Percentiles rank a stretch among this genome's conserved stretches.
phyloP scores from a whole-genome alignment of 1,140 invertebrate genomes.

The Nasonia longicornis region DNA sequence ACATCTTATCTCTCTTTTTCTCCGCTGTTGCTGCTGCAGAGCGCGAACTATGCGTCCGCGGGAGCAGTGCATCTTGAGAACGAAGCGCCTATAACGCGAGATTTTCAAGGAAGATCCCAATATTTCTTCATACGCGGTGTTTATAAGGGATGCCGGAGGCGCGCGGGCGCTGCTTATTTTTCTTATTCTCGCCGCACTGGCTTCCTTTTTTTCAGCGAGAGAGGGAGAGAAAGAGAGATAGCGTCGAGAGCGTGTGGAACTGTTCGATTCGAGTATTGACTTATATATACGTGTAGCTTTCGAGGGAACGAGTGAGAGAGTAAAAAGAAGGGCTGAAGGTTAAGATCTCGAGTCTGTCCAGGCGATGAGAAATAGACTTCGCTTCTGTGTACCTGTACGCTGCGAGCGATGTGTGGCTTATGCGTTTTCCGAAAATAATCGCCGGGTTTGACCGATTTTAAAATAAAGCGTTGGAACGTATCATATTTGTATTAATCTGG shows the following conservation, averaged over 20 bases:
- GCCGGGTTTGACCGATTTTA: no score
- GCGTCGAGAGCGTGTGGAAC: neutral
- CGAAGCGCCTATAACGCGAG: neutral
- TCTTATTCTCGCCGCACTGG: neutral
- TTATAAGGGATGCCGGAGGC: slow-evolving; percentile 10
- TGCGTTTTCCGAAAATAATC: no score
- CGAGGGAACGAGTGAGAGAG: neutral
- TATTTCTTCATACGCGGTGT: slow-evolving; percentile 35
- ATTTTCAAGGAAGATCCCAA: slow-evolving; percentile 26
- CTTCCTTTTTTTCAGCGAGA: neutral
- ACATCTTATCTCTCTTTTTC: slow-evolving; percentile 43
- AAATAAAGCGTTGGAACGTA: no score
- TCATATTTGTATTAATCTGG: no score
- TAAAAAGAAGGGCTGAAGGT: neutral
- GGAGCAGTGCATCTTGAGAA: neutral
- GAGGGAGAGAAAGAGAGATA: neutral
- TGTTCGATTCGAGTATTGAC: neutral
- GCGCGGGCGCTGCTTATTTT: neutral
- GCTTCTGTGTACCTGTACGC: neutral
- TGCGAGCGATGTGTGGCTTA: no score
- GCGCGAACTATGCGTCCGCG: slow-evolving; percentile 44
- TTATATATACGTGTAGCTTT: neutral
- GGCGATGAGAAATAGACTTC: neutral
- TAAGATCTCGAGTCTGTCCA: neutral
- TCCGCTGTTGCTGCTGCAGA: slow-evolving; percentile 16